Base-by-base conservation (phyloP, 2,888 invertebrate species). In the Rotaria sp. region DNA sequence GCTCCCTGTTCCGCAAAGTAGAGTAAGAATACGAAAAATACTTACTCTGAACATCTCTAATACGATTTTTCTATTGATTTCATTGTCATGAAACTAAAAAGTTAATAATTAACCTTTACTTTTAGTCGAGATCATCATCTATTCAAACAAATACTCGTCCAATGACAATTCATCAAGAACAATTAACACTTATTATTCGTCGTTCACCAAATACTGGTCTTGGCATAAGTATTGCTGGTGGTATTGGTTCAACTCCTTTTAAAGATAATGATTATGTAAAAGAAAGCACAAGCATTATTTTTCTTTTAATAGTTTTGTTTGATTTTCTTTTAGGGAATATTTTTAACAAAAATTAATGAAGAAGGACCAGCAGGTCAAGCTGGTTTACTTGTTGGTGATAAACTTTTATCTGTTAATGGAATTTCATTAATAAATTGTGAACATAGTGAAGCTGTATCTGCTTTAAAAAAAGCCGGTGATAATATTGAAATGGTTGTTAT, bases 151-250 rank as follows among this genome's bases (percentile, higher is more conserved):
- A 67, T 67, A 2, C 21, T 80, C 80, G 80, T 45, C 80, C 38
- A 3, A 80, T 80, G 80, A 80, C 80, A 11, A n/a, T 80, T n/a
- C 26, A 80, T n/a, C 45, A 80, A 15, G 80, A 80, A 45, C 80
- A 80, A 80, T 3, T 80, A 26, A 80, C 80, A 45, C 2, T 80
- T 13, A 45, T n/a, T 41, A 80, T 80, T 45, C 80, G 88, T 30
- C 88, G 91, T 30, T 21, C 84, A 24, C 88, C 88, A 67, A 89
- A 95, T 26, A 94, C 95, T 86, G 97, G 97, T 26, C 93, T 99
- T 80, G 99, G 99, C 4, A 93, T 99, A 88, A 96, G 96, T 89
- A 99, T 99, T 91, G 99, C 99, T 26, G 99, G 99, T 55, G 99
- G 99, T 74, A 94, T 94, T 86, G 97, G 97, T 41, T 98, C 98